These are phyloP conservation scores for Plestiodon gilberti DNA, from an alignment of 2,113 vertebrate genomes.

Conservation along the genomic window DNA sequence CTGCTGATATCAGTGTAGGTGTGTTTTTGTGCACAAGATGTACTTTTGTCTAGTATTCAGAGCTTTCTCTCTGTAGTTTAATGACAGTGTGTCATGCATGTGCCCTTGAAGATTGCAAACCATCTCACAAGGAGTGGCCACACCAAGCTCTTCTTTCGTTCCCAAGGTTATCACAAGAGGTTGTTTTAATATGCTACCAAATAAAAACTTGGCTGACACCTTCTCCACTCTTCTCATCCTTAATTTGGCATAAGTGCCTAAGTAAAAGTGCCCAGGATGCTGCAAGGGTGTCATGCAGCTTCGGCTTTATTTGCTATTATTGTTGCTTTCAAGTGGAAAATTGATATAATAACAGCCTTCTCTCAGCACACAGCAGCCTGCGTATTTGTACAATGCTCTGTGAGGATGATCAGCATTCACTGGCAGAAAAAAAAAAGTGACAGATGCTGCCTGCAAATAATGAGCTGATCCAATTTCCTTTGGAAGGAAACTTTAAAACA, in stretches of 20 bases:
- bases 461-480: conserved; percentile 62
- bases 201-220: conserved; percentile 9
- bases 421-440: conserved; percentile 54
- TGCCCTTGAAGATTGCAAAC: not conserved
- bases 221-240: not conserved
- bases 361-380: conserved; percentile 64
- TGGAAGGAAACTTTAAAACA: conserved; percentile 61
- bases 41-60: not conserved
- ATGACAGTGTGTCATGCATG: not conserved
- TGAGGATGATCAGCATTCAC: conserved; percentile 61
- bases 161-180: not conserved
- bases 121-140: not conserved
- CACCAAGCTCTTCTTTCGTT: not conserved
- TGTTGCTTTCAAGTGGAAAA: conserved; percentile 75
- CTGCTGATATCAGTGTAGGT: not conserved
- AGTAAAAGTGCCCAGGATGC: conserved; percentile 53
- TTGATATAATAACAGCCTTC: conserved; percentile 67
- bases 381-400: conserved; percentile 57
- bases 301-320: conserved; percentile 69
- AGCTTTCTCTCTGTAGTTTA: not conserved
- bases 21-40: not conserved
- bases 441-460: conserved; percentile 74
- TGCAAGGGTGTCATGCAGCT: conserved; percentile 48
- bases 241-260: conserved; percentile 19
- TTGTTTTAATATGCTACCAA: not conserved